Conservation (phyloP, 2,797 vertebrate genomes). For the Loriculus beryllinus region DNA sequence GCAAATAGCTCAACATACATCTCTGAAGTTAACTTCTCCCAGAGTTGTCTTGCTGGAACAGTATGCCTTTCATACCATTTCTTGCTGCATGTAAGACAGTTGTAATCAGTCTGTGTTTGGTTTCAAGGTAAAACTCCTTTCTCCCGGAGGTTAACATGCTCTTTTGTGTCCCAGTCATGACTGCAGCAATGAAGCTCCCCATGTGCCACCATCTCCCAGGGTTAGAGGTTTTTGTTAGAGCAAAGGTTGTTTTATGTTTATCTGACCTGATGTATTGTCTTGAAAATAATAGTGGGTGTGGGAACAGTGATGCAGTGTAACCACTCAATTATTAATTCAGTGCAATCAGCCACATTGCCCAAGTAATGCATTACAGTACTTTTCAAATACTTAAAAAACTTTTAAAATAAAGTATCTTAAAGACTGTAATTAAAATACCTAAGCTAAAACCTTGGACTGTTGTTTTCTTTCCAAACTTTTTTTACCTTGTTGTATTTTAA, state of each 20-base stretch:
- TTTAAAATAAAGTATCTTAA: neutral
- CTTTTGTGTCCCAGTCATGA: neutral
- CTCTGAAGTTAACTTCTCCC: neutral
- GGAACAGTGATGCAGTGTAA: neutral
- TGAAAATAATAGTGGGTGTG: rapidly evolving
- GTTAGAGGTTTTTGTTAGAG: neutral
- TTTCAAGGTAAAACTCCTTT: neutral
- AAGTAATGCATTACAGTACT: neutral
- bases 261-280: neutral
- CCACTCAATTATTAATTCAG: neutral
- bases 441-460: neutral
- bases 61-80: neutral
- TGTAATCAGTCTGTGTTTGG: neutral
- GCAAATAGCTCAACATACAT: neutral
- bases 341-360: neutral
- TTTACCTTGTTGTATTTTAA: neutral
- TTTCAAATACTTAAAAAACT: neutral
- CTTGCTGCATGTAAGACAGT: neutral
- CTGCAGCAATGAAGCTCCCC: neutral
- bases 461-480: neutral
- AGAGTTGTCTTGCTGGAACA: neutral
- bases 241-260: neutral
- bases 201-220: rapidly evolving
- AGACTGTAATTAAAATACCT: neutral
- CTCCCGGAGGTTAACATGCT: neutral